A percentile compares a stretch with the other conserved stretches of the same genome.
These are phyloP conservation scores for Toxotes lorentzi DNA, from an alignment of 2,797 vertebrate species.

Conservation along the genomic window DNA sequence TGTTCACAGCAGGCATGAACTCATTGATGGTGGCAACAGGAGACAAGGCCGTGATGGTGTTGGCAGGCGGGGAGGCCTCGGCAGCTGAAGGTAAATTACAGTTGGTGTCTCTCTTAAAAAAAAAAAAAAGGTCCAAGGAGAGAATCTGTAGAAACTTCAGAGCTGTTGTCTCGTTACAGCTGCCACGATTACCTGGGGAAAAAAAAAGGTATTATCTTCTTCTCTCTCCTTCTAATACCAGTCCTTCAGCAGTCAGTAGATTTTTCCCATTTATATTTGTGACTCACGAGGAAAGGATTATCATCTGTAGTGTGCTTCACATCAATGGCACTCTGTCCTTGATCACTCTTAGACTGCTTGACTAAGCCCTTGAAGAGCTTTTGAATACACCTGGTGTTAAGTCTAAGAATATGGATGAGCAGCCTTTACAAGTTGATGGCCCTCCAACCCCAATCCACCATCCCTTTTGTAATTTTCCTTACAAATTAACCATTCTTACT, in stretches of 20 bases:
- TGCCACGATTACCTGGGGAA: not conserved
- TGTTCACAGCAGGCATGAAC: conserved; percentile 43
- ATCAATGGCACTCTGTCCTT: conserved; percentile 40
- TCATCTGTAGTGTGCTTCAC: conserved; percentile 39
- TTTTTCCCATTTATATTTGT: conserved; percentile 8
- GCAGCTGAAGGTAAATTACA: conserved; percentile 53
- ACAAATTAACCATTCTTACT: not conserved
- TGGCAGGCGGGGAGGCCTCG: conserved; percentile 33
- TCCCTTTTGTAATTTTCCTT: not conserved
- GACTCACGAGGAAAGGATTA: conserved; percentile 35
- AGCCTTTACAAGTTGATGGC: not conserved
- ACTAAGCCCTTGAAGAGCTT: conserved; percentile 27
- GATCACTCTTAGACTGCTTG: conserved; percentile 26
- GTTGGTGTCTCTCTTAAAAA: conserved; percentile 27
- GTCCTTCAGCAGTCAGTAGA: conserved; percentile 12
- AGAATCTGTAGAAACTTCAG: conserved; percentile 26
- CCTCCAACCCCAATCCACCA: not conserved
- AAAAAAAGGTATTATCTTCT: not conserved
- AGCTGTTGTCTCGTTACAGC: conserved; percentile 11
- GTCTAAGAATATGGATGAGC: conserved; percentile 26
- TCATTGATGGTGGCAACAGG: conserved; percentile 47
- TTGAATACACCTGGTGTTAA: conserved; percentile 19
- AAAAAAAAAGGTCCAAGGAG: conserved; percentile 1
- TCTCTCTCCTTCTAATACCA: conserved; percentile 23
- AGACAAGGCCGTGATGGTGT: conserved; percentile 27